phyloP scores from a whole-genome alignment of 23 tunicate genomes.

The Phallusia fumigata region DNA sequence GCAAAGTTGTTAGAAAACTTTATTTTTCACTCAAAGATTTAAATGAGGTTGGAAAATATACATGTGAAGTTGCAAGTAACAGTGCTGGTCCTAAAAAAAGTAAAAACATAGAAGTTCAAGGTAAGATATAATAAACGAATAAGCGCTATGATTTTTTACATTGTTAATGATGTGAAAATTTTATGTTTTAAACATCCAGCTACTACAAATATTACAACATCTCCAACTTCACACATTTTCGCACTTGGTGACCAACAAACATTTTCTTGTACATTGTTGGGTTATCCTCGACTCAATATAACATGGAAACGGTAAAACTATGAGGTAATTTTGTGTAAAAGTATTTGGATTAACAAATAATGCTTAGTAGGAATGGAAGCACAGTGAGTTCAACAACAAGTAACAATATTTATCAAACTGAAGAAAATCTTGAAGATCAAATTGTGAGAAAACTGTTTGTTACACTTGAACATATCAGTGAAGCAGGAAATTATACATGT shows the following conservation, averaged over 20 bases:
- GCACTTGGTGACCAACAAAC: neutral
- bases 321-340: neutral
- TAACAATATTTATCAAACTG: neutral
- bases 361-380: neutral
- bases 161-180: neutral
- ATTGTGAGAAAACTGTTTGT: neutral
- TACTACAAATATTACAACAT: neutral
- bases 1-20: neutral
- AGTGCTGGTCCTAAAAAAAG: neutral
- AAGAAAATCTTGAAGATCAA: neutral
- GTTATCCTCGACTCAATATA: neutral
- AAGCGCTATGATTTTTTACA: too few relatives aligned
- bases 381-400: neutral
- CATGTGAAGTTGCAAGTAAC: neutral
- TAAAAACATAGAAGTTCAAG: neutral
- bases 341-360: neutral
- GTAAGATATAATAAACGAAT: neutral
- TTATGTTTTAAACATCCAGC: neutral
- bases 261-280: neutral
- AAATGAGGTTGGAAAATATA: neutral
- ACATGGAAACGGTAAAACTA: neutral
- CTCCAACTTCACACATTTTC: neutral
- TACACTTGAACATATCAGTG: neutral
- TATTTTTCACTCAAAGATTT: neutral
- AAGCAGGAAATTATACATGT: neutral